Conservation (phyloP, 2,888 invertebrate genomes). For the Phorcus lineatus region DNA sequence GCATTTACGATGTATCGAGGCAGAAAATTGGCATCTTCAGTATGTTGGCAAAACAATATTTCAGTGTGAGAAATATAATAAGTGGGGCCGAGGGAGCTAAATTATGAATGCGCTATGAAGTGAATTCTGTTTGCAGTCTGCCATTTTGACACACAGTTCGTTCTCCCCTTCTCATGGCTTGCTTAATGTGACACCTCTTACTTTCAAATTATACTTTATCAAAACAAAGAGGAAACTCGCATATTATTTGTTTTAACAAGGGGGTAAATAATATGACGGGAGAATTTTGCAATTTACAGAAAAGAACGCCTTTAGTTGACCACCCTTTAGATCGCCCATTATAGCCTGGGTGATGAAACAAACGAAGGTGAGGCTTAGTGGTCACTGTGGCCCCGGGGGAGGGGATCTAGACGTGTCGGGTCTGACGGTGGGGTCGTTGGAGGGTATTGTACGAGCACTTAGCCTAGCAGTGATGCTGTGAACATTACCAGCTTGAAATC, state of each 20-base stretch:
- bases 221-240: background rate
- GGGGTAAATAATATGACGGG: background rate
- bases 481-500: background rate
- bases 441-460: background rate
- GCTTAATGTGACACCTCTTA: constrained; percentile 3
- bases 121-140: constrained; percentile 1
- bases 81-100: background rate
- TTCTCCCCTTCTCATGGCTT: background rate
- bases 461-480: background rate
- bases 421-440: background rate
- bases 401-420: background rate
- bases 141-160: background rate
- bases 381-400: background rate
- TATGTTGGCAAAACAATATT: background rate
- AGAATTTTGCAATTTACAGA: background rate
- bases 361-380: too few relatives aligned
- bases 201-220: constrained; percentile 11
- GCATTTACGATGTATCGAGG: constrained; percentile 3
- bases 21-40: constrained; percentile 10
- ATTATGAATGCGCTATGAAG: background rate
- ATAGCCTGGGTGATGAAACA: too few relatives aligned
- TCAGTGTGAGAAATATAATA: constrained; percentile 11
- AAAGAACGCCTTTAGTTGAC: too few relatives aligned
- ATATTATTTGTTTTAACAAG: background rate
- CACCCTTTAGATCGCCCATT: too few relatives aligned